Evolutionary conservation across 35 echinoderm and acorn worm genomes (phyloP), one percentile per base, ranked within the genome.

Genomic region (Amphiura filiformis): DNA sequence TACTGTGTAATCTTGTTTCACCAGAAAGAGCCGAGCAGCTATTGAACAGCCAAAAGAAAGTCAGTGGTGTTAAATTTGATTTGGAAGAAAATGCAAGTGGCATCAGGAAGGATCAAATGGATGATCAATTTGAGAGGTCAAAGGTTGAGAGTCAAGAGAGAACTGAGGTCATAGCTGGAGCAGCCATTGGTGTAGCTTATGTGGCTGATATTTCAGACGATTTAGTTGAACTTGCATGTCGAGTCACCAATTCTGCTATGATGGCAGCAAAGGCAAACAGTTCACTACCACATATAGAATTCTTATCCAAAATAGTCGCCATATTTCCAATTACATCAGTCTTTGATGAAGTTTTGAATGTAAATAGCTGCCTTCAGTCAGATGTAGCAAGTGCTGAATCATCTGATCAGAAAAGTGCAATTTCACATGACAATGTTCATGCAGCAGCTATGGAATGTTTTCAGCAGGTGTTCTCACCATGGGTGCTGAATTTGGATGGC

Each of bases 381-480:
- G 39, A 41, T 0, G 31, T 39, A 78, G 75, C 40, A 56, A 65
- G 34, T 40, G 41, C 41, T 32, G n/a, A 64, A 23, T 36, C 42
- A 20, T 11, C 37, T 34, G 39, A 37, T 39, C 17, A 38, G 0
- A 42, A 39, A 38, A 52, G 44, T 35, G 44, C 13, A 13, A 31
- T 32, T 7, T 12, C 49, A 35, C 20, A 33, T 47, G 81, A 13
- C 20, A 34, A 39, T 35, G 34, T 26, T 23, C n/a, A 36, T 32
- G 35, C 39, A 28, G 38, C 81, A 56, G 47, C 37, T 34, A 0
- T 34, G 39, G 81, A 84, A 0, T 94, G 88, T 80, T 65, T 94
- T 38, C 30, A 82, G 11, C 35, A 80, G 39, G 52, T 90, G 26
- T 36, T 94, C 7, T 81, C 90, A 36, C 93, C 93, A 76, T 94